Base-by-base conservation (phyloP, 2,888 invertebrate genomes). In the Polydrusus pterygomalis region DNA sequence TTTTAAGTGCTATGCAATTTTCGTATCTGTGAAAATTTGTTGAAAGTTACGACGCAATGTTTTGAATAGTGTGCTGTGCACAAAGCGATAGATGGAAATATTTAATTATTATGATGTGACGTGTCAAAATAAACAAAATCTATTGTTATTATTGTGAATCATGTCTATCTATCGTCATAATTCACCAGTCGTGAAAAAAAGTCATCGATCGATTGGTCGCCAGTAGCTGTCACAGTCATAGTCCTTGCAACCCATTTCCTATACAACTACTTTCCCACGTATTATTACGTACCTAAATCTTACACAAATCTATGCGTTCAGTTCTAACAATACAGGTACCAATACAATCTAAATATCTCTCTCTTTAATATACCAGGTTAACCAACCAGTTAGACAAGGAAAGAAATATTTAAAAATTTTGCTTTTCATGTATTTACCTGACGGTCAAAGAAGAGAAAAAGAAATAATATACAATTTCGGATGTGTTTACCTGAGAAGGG, bases 401-500 rank as follows among this genome's bases (percentile, higher is more conserved):
- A 13, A 40, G 7, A n/a, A 2, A 47, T 47, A 54, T 64, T 20
- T 11, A 72, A 72, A 74, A 69, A 58, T 49, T 68, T 65, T 62
- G 70, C 62, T 75, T 75, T 75, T 72, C 67, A 75, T 38, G 34
- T 20, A 74, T 75, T 75, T 75, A 75, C 75, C 75, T 75, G 75
- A 75, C 63, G 70, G 68, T 71, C 67, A 72, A 62, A 70, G 62
- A 34, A 49, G 70, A 75, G 54, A 75, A 65, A 45, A 25, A 47
- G 18, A 64, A 47, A 45, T n/a, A n/a, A n/a, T 60, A 56, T 54
- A 64, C 64, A 54, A 72, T 72, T 63, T 70, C 70, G 65, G 70
- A 70, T 70, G 60, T 68, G 54, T 70, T 70, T 77, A 77, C 77
- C 77, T 77, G 77, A 60, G 74, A 77, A 77, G 75, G 75, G 74